Base-by-base conservation (phyloP, 2,888 invertebrate species). In the Acanthacorydalis orientalis region DNA sequence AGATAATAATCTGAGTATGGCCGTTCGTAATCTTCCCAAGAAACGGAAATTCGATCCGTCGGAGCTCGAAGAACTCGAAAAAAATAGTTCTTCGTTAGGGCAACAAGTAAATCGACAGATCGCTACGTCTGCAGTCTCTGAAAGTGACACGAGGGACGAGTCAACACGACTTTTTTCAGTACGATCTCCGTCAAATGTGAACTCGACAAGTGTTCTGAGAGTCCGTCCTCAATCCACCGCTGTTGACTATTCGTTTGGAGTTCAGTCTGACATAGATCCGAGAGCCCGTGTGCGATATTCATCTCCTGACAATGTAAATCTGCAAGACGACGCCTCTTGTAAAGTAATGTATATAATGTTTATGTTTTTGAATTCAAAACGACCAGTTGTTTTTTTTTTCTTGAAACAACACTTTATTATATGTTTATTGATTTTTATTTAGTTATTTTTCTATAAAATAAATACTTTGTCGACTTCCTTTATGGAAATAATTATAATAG, bases 1-100 rank as follows among this genome's bases (percentile, higher is more conserved):
- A 23, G 23, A 23, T 23, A 23, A 23, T 23, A 47, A 39, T n/a
- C 35, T 44, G 62, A 65, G 65, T 57, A 62, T 63, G 62, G 74
- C 78, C 51, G 76, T 79, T 53, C 72, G 83, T 52, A 88, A 87
- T 64, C 78, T 93, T 62, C 95, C 95, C 49, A 95, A 95, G 68
- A 95, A 95, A 68, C 77, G 95, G 53, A 90, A 90, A 68, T 87
- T 82, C 60, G 81, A 83, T 64, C 81, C 80, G 41, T 78, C 83
- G 41, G 83, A 84, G 58, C 68, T 84, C 49, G 86, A 86, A 64
- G 82, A 82, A 57, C 73, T 74, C 56, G 74, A 74, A 57, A 68
- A 70, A 51, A 68, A 58, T 42, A 44, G 44, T 42, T 37, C 4
- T 37, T 10, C 37, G 10, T 6, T 23, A 35, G 43, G 7, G 49